Base-by-base conservation (phyloP, 2,113 vertebrate genomes). In the Cololabis saira region DNA sequence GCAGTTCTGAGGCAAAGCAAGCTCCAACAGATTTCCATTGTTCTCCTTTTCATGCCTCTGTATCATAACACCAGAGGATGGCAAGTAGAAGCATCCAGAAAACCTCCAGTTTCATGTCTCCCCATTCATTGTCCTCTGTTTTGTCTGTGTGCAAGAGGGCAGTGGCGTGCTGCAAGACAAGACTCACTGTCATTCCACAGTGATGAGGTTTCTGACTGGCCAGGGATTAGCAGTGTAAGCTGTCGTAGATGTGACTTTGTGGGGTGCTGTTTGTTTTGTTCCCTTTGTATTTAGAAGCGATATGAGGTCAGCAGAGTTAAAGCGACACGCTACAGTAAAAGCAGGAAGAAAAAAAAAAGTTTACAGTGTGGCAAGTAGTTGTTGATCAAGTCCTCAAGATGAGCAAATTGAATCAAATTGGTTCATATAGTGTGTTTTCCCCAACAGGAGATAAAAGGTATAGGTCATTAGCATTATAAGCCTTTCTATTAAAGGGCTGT, bases 191-290 rank as follows among this genome's bases (percentile, higher is more conserved):
- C 63, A 70, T 69, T 80, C 70, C 54, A 69, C 76, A 52, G 44
- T 53, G 68, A 80, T 63, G 78, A 78, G 62, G 59, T 52, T 74
- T 81, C 62, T 53, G 65, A 73, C 74, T 78, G 62, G 67, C 6
- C 33, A 45, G 67, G 79, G 83, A 85, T 86, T 85, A 85, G 71
- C 66, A 45, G 44, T 72, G 68, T 78, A 80, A 91, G 54, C 63
- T 33, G 48, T 48, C 66, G 72, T 64, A 53, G 68, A 47, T 64
- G 64, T 61, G 60, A 86, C 67, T 78, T 67, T 69, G 72, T 33
- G 63, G 61, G 57, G 54, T n/a, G 58, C 44, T 61, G 76, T 65
- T 76, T 82, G 63, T 72, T 77, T 67, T 52, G 67, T 42, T 72
- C 43, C 52, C 53, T 62, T 63, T 80, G 65, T 64, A 17, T 61